A percentile compares a stretch with the other conserved stretches of the same genome.
Evolutionary conservation across 2,797 vertebrate species (phyloP).

Genomic region (Sebastes taczanowskii): DNA sequence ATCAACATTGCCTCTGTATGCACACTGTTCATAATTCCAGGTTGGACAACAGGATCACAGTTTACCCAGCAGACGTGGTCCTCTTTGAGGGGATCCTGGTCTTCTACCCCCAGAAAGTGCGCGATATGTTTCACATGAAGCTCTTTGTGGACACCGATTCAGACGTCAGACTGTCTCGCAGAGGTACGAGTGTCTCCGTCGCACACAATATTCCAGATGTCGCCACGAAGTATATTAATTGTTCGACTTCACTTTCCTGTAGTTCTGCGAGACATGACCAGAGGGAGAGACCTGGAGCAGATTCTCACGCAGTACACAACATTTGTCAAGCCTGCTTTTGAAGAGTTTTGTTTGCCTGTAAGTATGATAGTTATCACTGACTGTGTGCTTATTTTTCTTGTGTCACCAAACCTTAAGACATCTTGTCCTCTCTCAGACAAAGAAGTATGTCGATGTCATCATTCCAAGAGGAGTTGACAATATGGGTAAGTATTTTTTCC

Average conservation of each 20-base stretch:
- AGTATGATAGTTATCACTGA: slow-evolving; percentile 26
- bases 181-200: slow-evolving; percentile 77
- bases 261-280: slow-evolving; percentile 95
- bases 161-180: slow-evolving; percentile 92
- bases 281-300: slow-evolving; percentile 96
- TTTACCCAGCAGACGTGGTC: slow-evolving; percentile 94
- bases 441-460: slow-evolving; percentile 98
- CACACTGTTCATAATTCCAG: slow-evolving; percentile 68
- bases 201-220: neutral
- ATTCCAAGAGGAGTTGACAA: slow-evolving; percentile 98
- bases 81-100: slow-evolving; percentile 97
- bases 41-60: slow-evolving; percentile 87
- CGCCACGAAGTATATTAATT: neutral
- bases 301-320: slow-evolving; percentile 97
- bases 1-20: neutral
- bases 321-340: slow-evolving; percentile 97
- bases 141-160: slow-evolving; percentile 98
- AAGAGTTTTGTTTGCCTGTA: slow-evolving; percentile 98
- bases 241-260: neutral
- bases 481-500: slow-evolving; percentile 87
- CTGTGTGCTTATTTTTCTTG: neutral
- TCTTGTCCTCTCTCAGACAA: slow-evolving; percentile 84
- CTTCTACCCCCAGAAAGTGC: slow-evolving; percentile 93
- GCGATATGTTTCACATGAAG: slow-evolving; percentile 98
- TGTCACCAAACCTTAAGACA: neutral